These are phyloP conservation scores for Episyrphus balteatus DNA, from an alignment of 1,140 invertebrate genomes.

Conservation along the genomic window DNA sequence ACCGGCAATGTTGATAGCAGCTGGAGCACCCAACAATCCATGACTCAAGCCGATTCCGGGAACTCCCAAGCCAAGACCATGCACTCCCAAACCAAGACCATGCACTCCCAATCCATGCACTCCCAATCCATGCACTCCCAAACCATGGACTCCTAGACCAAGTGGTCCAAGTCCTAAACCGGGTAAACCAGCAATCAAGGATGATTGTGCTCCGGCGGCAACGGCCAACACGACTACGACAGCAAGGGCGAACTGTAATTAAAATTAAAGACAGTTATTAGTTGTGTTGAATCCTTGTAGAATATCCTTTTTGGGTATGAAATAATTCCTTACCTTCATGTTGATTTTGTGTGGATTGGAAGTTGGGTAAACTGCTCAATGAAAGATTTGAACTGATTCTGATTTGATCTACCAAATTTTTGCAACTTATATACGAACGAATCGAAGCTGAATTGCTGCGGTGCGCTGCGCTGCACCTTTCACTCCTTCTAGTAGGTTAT, in stretches of 20 bases:
- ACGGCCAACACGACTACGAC: slow-evolving; percentile 37
- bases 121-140: not conserved
- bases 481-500: not conserved
- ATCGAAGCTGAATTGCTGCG: slow-evolving; percentile 1
- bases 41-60: slow-evolving; percentile 6
- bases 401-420: slow-evolving; percentile 35
- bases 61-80: slow-evolving; percentile 1
- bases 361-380: slow-evolving; percentile 19
- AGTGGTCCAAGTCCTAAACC: slow-evolving; percentile 22
- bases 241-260: slow-evolving; percentile 26
- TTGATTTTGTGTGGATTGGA: slow-evolving; percentile 18
- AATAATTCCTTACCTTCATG: slow-evolving; percentile 28
- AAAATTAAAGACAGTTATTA: not conserved
- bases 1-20: not conserved
- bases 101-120: not conserved
- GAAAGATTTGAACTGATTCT: slow-evolving; percentile 33
- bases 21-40: not conserved
- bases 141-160: not conserved
- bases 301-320: not conserved
- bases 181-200: slow-evolving; percentile 16
- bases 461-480: not conserved
- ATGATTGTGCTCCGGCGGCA: slow-evolving; percentile 30
- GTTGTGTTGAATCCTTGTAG: not conserved
- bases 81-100: not conserved
- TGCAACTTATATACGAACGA: slow-evolving; percentile 35